Conservation (phyloP, 1,140 invertebrate genomes). For the Argopecten irradians region DNA sequence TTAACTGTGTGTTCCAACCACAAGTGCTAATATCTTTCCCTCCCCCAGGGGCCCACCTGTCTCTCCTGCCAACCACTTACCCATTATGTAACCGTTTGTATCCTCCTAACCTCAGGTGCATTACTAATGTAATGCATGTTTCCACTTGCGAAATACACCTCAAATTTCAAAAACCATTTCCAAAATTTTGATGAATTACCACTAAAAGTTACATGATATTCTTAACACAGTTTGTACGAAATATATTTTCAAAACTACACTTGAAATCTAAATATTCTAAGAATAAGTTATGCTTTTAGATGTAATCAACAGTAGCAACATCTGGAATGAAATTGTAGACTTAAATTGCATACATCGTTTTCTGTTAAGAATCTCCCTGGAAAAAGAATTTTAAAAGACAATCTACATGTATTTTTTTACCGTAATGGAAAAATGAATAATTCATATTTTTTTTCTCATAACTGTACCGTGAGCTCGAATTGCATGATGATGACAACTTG, state of each 20-base stretch:
- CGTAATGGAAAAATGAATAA: constrained; percentile 23
- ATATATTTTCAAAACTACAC: not conserved
- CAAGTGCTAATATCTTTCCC: not conserved
- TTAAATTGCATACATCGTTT: not conserved
- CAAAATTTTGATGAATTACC: not conserved
- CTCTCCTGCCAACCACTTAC: too few relatives aligned
- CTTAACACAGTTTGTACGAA: not conserved
- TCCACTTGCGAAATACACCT: too few relatives aligned
- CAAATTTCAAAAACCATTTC: not conserved
- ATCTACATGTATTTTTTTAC: not conserved
- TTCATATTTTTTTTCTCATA: not conserved
- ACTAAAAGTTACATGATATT: not conserved
- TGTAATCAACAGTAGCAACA: not conserved
- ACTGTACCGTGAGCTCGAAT: not conserved
- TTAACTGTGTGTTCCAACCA: too few relatives aligned
- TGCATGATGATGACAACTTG: not conserved
- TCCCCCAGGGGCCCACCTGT: not conserved
- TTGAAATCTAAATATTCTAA: not conserved
- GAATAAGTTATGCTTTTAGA: not conserved
- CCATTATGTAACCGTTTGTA: too few relatives aligned
- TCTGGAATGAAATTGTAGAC: not conserved
- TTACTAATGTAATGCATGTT: too few relatives aligned
- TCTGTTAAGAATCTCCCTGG: not conserved
- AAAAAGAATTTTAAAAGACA: not conserved
- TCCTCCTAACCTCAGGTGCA: too few relatives aligned